Base-by-base conservation (phyloP, 2,113 vertebrate species). In the Sylvietta virens region DNA sequence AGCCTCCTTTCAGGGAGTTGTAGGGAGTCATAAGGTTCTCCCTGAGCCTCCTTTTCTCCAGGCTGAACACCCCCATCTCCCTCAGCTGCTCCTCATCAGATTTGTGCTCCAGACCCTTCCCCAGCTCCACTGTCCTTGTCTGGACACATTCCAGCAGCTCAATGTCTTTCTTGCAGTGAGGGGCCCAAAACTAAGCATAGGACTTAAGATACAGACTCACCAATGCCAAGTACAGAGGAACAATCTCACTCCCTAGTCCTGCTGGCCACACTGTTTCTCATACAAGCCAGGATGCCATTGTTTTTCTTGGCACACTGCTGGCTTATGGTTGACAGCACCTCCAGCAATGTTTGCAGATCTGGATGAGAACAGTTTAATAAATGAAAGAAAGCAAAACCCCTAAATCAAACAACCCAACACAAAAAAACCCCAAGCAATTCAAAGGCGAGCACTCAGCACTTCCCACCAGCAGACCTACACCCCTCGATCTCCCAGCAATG, bases 351-450 rank as follows among this genome's bases (percentile, higher is more conserved):
- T 15, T 90, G 37, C 72, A 81, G n/a, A 81, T 48, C 33, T 40
- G 62, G 45, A 70, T 20, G 40, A 84, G 23, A 17, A 58, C 9
- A 48, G 42, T 78, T 84, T 66, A 74, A n/a, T 37, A 65, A 77
- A 15, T 19, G 23, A 74, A 87, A 6, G 31, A 74, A 91, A 81
- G 12, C 5, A 85, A 81, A 56, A 5, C 1, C 24, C 3, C 37
- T 47, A 39, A 90, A 39, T 7, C 13, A 62, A 74, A 27, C 4
- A 61, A 53, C 10, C 5, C 26, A 76, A 47, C 20, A 3, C 8
- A 0, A 7, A 45, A 54, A 28, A 11, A 0, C 0, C 6, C 15
- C 21, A 88, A 79, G 62, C 27, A 69, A 56, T 51, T 62, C 30
- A 47, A 72, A 83, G 48, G 40, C 37, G 64, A 76, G 35, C 9